A percentile compares a stretch with the other conserved stretches of the same genome.
Conservation (phyloP, 2,888 invertebrate species). For the Heteromurus nitidus region DNA sequence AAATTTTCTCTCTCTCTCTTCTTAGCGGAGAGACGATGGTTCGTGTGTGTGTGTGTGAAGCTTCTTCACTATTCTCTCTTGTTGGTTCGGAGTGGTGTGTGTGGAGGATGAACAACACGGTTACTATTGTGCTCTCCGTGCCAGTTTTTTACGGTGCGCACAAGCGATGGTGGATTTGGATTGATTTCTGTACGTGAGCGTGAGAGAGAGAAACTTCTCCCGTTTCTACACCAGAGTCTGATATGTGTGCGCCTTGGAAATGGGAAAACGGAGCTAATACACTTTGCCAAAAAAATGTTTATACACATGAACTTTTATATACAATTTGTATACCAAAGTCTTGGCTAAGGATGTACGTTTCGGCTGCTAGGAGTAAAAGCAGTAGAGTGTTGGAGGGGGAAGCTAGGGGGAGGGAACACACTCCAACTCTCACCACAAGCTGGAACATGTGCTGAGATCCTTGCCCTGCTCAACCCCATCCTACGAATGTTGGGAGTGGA, state of each 20-base stretch:
- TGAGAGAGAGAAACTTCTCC: constrained; percentile 1
- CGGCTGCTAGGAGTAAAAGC: constrained; percentile 16
- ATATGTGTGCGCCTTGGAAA: no score
- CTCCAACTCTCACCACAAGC: constrained; percentile 61
- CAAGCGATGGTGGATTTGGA: constrained; percentile 36
- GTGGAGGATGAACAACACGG: no score
- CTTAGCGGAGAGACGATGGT: no score
- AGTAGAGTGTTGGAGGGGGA: constrained; percentile 37
- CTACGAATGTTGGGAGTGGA: constrained; percentile 6
- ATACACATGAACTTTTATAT: no score
- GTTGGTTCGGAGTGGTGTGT: not conserved
- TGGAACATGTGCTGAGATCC: constrained; percentile 54
- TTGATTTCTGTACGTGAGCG: constrained; percentile 37
- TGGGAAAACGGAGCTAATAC: no score
- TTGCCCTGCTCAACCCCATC: constrained; percentile 37
- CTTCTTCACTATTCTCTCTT: constrained; percentile 4
- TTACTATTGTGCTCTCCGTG: no score
- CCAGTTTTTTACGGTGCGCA: not conserved
- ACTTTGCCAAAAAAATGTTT: no score
- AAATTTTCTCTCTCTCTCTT: no score
- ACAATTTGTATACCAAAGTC: no score
- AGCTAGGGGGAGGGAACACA: constrained; percentile 51
- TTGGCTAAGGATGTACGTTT: not conserved
- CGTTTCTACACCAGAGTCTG: no score
- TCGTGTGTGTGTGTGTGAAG: not conserved